A percentile compares a stretch with the other conserved stretches of the same genome.
phyloP scores from a whole-genome alignment of 1,140 invertebrate genomes.

The Mycetomoellerius zeteki region DNA sequence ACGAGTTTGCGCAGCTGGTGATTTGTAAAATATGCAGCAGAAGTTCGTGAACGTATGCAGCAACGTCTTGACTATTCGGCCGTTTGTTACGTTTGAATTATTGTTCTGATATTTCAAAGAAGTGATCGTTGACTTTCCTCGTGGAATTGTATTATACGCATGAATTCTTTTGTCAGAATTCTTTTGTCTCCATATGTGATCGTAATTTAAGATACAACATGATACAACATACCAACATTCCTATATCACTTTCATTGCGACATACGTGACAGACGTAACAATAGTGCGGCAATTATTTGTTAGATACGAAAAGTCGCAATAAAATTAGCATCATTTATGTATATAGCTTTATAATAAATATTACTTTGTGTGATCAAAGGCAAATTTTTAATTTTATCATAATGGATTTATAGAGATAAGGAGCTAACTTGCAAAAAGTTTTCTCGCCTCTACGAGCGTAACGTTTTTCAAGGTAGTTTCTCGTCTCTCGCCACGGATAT shows the following conservation, averaged over 20 bases:
- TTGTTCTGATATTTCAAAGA: constrained; percentile 57
- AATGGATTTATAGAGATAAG: constrained; percentile 28
- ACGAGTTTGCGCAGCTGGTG: constrained; percentile 54
- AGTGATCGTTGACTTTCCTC: constrained; percentile 38
- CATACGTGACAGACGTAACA: background rate
- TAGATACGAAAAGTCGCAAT: background rate
- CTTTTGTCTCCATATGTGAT: background rate
- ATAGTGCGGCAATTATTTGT: background rate
- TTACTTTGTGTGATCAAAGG: constrained; percentile 3
- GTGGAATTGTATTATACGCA: constrained; percentile 31
- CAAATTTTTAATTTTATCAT: constrained; percentile 52
- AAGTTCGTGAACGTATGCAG: constrained; percentile 40
- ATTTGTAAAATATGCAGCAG: constrained; percentile 56
- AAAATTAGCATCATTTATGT: background rate
- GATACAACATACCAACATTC: background rate
- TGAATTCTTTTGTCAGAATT: constrained; percentile 16
- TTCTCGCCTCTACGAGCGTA: constrained; percentile 33
- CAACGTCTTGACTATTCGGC: constrained; percentile 56
- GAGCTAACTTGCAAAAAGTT: constrained; percentile 45
- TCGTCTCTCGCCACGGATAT: constrained; percentile 46
- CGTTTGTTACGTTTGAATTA: constrained; percentile 60
- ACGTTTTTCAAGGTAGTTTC: constrained; percentile 24
- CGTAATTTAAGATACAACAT: constrained; percentile 17
- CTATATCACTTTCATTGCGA: background rate
- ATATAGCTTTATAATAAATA: background rate